Base-by-base conservation (phyloP, 2,888 invertebrate genomes). In the Lathronympha strigana region DNA sequence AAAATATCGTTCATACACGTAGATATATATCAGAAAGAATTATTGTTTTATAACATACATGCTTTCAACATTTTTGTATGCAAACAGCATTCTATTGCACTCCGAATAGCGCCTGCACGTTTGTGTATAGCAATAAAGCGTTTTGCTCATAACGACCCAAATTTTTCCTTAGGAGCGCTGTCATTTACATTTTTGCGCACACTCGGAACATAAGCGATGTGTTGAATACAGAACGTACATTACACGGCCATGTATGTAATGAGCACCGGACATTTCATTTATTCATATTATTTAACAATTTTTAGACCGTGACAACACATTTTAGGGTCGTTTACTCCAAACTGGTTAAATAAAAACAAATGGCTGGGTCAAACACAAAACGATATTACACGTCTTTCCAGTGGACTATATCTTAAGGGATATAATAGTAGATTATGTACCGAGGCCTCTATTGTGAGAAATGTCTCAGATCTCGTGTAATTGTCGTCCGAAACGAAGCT, bases 81-180 rank as follows among this genome's bases (percentile, higher is more conserved):
- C 66, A 62, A 68, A 67, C 68, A 69, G 66, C 69, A 71, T 69
- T 43, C 67, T 69, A 74, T 71, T 70, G 67, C 63, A 66, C 69
- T 71, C 62, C 64, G 60, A 54, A 53, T 67, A 71, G 69, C 77
- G 78, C 79, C 77, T 77, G 69, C 68, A 69, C 68, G 67, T 72
- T 76, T 74, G 75, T 68, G 66, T 47, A 62, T 63, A 68, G 76
- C 77, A 79, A 79, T 78, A 77, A 77, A 69, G 68, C 68, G 66
- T 67, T 69, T 57, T 63, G 64, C 66, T 72, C 71, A 67, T 71
- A 72, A 73, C 61, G 57, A 25, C 63, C 38, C 68, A 67, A 74
- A 71, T 79, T 81, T 79, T 81, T 73, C 66, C 66, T 61, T 69
- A 78, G 80, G 78, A 80, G 74, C 73, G 76, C 72, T 73, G 68